Base-by-base conservation (phyloP, 2,888 invertebrate species). In the Tipula helvola region DNA sequence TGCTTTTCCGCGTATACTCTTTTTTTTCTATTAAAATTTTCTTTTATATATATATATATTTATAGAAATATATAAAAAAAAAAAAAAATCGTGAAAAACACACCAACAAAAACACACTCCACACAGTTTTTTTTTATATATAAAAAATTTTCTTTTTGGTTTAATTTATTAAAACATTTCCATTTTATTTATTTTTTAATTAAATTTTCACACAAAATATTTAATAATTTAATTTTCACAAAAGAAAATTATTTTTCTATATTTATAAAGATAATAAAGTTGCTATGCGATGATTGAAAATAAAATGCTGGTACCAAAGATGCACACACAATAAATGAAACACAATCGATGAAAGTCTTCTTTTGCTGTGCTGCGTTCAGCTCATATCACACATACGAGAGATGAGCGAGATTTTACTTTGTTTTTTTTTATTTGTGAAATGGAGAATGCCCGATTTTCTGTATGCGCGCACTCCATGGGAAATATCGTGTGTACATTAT, bases 301-400 rank as follows among this genome's bases (percentile, higher is more conserved):
- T 28, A n/a, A 16, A 13, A 52, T 16, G 71, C 10, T 71, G 71
- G 71, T 71, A 71, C 71, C 71, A 71, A 71, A 71, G 71, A 71
- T 71, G 71, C 71, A 71, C 71, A 71, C 71, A 71, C 71, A 71
- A 71, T 71, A 71, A 71, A 71, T 71, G 71, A 71, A 71, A 71
- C 12, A 28, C 71, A 71, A 71, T 71, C 71, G 71, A 71, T 71
- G 71, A 71, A 71, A 71, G 71, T 71, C 71, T 71, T 71, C 28
- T 71, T 71, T 7, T 8, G 10, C 71, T 71, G 71, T 71, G 71
- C 71, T 71, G 71, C 71, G 71, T 71, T 71, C 28, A 18, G 71
- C 71, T 71, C 71, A 71, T 71, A 71, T 71, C 71, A 71, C 71
- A 71, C 28, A 28, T 44, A 28, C 71, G 71, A 71, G 71, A 71